A percentile compares a stretch with the other conserved stretches of the same genome.
phyloP scores from a whole-genome alignment of 2,113 vertebrate genomes.

The Rhineura floridana region DNA sequence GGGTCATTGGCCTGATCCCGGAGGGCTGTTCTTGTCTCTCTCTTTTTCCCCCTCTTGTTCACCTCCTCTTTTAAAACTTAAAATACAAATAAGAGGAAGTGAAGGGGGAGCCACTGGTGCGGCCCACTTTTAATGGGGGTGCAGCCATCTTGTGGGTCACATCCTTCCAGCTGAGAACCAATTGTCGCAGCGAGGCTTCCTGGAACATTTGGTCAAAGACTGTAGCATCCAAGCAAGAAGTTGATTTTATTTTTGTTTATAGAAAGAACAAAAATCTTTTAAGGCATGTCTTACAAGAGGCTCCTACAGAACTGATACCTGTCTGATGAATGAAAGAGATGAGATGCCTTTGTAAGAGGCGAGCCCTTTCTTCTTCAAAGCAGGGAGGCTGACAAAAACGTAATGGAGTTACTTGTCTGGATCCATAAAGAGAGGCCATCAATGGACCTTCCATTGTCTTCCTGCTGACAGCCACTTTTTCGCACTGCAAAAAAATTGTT shows the following conservation, averaged over 20 bases:
- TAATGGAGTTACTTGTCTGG: neutral
- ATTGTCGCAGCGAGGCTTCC: too few species aligned
- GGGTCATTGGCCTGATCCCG: too few species aligned
- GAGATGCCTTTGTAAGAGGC: neutral
- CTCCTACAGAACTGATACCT: neutral
- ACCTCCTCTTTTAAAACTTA: neutral
- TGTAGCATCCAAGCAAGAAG: neutral
- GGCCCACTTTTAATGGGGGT: neutral
- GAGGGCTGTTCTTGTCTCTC: too few species aligned
- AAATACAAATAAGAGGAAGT: neutral
- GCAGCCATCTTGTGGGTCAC: too few species aligned
- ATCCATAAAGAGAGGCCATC: neutral
- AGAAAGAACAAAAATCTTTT: neutral
- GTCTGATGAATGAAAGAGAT: neutral
- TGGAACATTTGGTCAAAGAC: neutral
- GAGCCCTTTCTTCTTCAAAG: neutral
- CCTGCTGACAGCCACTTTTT: conserved; percentile 17
- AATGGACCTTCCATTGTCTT: conserved; percentile 1
- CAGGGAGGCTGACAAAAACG: neutral
- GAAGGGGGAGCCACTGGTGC: neutral
- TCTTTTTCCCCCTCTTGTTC: neutral
- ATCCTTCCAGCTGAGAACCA: neutral
- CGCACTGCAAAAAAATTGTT: neutral
- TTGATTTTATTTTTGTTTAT: neutral
- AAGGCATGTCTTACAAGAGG: neutral